Evolutionary conservation across 2,888 invertebrate species (phyloP).

Genomic region (Marronus borbonicus): DNA sequence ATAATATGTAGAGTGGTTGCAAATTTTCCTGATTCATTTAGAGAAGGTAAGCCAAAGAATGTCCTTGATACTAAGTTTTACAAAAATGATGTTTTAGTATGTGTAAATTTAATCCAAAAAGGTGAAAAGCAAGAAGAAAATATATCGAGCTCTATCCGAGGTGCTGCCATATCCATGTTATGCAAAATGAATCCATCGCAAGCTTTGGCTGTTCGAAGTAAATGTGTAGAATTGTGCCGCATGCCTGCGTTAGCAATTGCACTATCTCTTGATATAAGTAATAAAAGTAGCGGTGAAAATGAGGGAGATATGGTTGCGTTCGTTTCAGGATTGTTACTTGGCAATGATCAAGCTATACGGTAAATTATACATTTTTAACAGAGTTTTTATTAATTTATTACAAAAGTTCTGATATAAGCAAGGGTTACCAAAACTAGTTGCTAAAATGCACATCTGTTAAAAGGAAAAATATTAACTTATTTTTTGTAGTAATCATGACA

Average conservation of each 20-base stretch:
- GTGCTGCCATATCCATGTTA: slow-evolving; percentile 83
- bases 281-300: slow-evolving; percentile 58
- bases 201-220: slow-evolving; percentile 86
- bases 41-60: slow-evolving; percentile 78
- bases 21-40: slow-evolving; percentile 94
- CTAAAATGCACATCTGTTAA: too few relatives aligned
- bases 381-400: background rate
- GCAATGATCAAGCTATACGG: slow-evolving; percentile 87
- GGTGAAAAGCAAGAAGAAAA: slow-evolving; percentile 94
- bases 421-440: too few relatives aligned
- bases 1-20: slow-evolving; percentile 94
- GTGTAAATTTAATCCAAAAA: slow-evolving; percentile 86
- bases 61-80: background rate
- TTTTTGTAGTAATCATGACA: too few relatives aligned
- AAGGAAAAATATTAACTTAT: too few relatives aligned
- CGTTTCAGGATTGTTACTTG: slow-evolving; percentile 88
- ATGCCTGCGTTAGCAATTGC: slow-evolving; percentile 92
- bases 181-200: slow-evolving; percentile 93
- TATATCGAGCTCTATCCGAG: slow-evolving; percentile 81
- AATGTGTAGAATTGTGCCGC: slow-evolving; percentile 91
- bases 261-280: slow-evolving; percentile 80
- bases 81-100: slow-evolving; percentile 74
- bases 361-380: slow-evolving; percentile 34
- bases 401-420: too few relatives aligned
- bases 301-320: slow-evolving; percentile 70